A percentile compares a stretch with the other conserved stretches of the same genome.
Conservation (phyloP, 2,797 vertebrate genomes). For the Aulostomus chinensis region DNA sequence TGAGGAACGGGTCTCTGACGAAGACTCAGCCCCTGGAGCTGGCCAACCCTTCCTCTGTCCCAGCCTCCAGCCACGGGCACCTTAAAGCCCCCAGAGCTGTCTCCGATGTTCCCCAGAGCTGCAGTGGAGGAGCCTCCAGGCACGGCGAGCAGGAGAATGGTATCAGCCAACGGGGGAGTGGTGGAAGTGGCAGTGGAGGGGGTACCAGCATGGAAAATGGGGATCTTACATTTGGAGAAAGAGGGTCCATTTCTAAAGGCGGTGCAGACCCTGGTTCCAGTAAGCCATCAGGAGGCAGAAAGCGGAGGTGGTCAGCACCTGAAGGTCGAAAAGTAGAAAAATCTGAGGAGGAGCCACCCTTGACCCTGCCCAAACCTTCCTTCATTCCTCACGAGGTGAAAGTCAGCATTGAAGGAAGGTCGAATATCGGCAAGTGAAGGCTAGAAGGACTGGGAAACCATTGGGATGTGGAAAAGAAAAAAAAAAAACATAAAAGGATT, state of each 20-base stretch:
- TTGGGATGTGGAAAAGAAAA: constrained; percentile 34
- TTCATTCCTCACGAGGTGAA: constrained; percentile 98
- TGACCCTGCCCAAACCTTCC: constrained; percentile 95
- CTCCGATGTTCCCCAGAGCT: constrained; percentile 59
- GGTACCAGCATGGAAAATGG: constrained; percentile 87
- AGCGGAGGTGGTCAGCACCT: constrained; percentile 97
- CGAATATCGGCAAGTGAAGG: constrained; percentile 95
- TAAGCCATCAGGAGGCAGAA: constrained; percentile 81
- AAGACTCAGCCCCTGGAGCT: constrained; percentile 89
- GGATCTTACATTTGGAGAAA: constrained; percentile 86
- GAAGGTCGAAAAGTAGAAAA: constrained; percentile 96
- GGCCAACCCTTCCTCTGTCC: constrained; percentile 23
- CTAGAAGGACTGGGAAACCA: constrained; percentile 63
- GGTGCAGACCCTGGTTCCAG: constrained; percentile 78
- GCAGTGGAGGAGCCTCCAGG: constrained; percentile 81
- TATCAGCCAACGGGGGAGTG: constrained; percentile 83
- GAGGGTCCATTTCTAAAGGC: constrained; percentile 54
- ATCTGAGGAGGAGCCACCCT: constrained; percentile 91
- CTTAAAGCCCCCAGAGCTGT: constrained; percentile 87
- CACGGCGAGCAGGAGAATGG: constrained; percentile 92
- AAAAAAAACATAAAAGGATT: constrained; percentile 39
- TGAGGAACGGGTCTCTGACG: constrained; percentile 95
- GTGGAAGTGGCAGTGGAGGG: constrained; percentile 26
- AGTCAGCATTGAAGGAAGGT: constrained; percentile 98
- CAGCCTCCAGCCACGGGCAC: constrained; percentile 63